Percentiles rank a stretch among this genome's conserved stretches.
These are phyloP conservation scores for Drosophila novamexicana DNA, from an alignment of 1,140 invertebrate species.

Conservation along the genomic window DNA sequence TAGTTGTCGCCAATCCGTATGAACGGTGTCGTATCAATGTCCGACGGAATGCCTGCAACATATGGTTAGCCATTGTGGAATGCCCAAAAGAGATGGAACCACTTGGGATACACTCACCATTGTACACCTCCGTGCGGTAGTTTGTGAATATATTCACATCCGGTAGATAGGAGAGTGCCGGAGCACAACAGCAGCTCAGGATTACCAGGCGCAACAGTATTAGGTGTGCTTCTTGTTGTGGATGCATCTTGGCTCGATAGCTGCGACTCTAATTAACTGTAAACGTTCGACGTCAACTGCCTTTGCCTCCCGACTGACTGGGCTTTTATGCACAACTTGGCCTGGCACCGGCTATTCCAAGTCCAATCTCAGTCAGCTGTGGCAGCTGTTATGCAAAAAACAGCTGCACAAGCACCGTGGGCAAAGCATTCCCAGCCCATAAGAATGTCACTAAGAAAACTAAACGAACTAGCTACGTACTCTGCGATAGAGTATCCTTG, in stretches of 20 bases:
- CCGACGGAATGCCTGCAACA: slow-evolving; percentile 55
- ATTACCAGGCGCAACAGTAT: slow-evolving; percentile 34
- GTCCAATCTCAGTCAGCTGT: background rate
- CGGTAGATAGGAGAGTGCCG: slow-evolving; percentile 45
- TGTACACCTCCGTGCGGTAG: slow-evolving; percentile 69
- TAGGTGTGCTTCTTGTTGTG: background rate
- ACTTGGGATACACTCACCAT: slow-evolving; percentile 35
- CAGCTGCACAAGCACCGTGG: slow-evolving; percentile 8
- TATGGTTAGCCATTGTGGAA: background rate
- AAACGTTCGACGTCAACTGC: background rate
- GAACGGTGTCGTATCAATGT: slow-evolving; percentile 68
- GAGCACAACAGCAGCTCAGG: slow-evolving; percentile 23
- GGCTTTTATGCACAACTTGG: slow-evolving; percentile 23
- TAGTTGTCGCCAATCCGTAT: slow-evolving; percentile 69
- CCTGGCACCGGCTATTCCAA: background rate
- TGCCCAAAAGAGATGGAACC: background rate
- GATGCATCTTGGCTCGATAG: slow-evolving; percentile 9
- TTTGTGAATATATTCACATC: slow-evolving; percentile 73
- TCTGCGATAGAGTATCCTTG: background rate
- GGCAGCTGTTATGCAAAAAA: slow-evolving; percentile 19
- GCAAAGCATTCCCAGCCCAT: background rate
- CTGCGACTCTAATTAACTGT: background rate
- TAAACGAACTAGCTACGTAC: no score
- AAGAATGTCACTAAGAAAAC: no score
- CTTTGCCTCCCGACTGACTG: no score